phyloP scores from a whole-genome alignment of 2,888 invertebrate species.

The Eurytoma californica region DNA sequence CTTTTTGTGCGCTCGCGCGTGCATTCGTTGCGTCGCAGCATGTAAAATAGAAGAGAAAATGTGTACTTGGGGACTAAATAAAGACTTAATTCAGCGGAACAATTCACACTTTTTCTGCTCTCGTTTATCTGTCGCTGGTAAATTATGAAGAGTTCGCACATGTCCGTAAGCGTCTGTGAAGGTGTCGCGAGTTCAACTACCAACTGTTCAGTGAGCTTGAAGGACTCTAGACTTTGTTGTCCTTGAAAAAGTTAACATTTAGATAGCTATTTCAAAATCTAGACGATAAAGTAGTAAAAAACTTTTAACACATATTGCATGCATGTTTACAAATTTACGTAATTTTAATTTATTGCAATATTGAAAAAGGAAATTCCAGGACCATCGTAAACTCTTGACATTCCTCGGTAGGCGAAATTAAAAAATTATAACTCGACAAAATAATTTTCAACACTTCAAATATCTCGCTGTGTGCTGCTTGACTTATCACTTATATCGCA shows the following conservation, averaged over 20 bases:
- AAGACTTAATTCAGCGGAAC: constrained; percentile 4
- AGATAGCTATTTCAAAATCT: too few species aligned
- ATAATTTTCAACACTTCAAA: neutral
- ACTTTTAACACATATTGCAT: too few species aligned
- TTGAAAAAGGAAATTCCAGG: neutral
- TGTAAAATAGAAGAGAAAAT: too few species aligned
- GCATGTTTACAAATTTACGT: too few species aligned
- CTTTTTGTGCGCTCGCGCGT: too few species aligned
- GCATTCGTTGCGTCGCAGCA: neutral
- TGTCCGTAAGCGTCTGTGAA: neutral
- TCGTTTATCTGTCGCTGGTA: constrained; percentile 14
- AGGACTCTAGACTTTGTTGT: too few species aligned
- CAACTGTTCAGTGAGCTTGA: too few species aligned
- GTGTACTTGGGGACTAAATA: constrained; percentile 1
- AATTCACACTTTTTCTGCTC: constrained; percentile 11
- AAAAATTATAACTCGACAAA: neutral
- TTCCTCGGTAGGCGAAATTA: neutral
- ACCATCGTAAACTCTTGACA: neutral
- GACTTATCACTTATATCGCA: constrained; percentile 9
- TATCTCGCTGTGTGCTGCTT: neutral
- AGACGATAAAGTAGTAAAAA: too few species aligned
- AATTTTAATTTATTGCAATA: neutral
- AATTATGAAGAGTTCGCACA: constrained; percentile 9
- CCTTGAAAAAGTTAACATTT: too few species aligned
- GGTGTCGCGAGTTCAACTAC: too few species aligned